Evolutionary conservation across 2,888 invertebrate species (phyloP), one percentile per base, ranked within the genome.

Genomic region (Scelioninae gen. 2): DNA sequence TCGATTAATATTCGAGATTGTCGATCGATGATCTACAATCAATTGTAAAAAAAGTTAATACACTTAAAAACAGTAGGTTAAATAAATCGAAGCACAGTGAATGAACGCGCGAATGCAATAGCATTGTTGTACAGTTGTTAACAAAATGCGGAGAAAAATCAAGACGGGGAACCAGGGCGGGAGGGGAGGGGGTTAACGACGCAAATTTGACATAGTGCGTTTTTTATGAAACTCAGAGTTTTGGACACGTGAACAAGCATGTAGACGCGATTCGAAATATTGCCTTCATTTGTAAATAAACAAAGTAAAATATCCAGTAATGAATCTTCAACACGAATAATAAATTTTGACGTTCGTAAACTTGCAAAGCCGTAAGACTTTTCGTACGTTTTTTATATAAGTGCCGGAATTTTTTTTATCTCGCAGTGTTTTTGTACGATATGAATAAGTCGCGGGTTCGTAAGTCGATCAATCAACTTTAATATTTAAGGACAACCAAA

Each of bases 271-370:
- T 81, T 81, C 81, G 81, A 79, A 76, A 82, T 78, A 83, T 82
- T 85, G 86, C 85, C 85, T 86, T 85, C 83, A 85, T 84, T 83
- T 86, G 86, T 86, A 86, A 85, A 86, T 86, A 67, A 39, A 55
- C 28, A 39, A 11, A 19, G 45, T 35, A 22, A 85, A 84, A 84
- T 82, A 84, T 84, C 82, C 83, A 81, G 78, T 81, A 79, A 81
- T 76, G 50, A 72, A 77, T 65, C 68, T 77, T 78, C 73, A 81
- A 76, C 74, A 74, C 78, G 75, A 65, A 18, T n/a, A 9, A 78
- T 76, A 65, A 68, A 77, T 64, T 65, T 69, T 69, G 73, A 75
- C 75, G 73, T 68, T 55, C 65, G 64, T 58, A 61, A 67, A 74
- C 75, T 78, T 73, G 73, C 69, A 52, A 45, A 69, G 72, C 64